phyloP scores from a whole-genome alignment of 1,140 invertebrate genomes.

The Trichoplusia ni region DNA sequence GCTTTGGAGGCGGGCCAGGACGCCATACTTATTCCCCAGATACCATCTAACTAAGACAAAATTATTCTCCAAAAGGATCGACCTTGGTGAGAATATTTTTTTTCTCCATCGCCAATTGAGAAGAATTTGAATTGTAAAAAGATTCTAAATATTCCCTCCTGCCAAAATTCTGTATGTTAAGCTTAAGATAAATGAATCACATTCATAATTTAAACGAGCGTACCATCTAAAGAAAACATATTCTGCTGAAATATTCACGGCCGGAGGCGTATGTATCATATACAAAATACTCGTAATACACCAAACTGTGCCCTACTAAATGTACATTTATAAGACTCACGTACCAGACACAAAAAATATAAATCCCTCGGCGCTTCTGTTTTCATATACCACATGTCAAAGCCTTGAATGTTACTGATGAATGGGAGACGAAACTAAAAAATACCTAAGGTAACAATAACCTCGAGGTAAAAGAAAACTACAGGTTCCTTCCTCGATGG shows the following conservation, averaged over 20 bases:
- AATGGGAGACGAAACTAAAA: too few relatives aligned
- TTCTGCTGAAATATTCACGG: constrained; percentile 27
- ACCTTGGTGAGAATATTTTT: constrained; percentile 27
- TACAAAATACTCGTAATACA: constrained; percentile 14
- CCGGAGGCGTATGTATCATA: constrained; percentile 20
- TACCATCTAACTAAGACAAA: constrained; percentile 26
- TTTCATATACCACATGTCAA: too few relatives aligned
- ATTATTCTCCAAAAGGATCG: constrained; percentile 21
- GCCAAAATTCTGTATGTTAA: not conserved
- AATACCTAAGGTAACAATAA: too few relatives aligned
- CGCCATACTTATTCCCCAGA: constrained; percentile 26
- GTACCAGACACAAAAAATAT: not conserved
- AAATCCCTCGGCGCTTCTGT: not conserved
- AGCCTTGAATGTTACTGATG: too few relatives aligned
- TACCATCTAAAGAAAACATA: constrained; percentile 16
- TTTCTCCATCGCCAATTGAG: too few relatives aligned
- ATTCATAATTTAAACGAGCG: constrained; percentile 29
- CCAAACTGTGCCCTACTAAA: constrained; percentile 11
- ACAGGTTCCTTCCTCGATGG: too few relatives aligned
- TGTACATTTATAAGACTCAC: constrained; percentile 11
- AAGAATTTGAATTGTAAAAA: too few relatives aligned
- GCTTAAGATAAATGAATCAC: constrained; percentile 26
- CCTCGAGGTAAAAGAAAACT: too few relatives aligned
- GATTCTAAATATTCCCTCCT: not conserved
- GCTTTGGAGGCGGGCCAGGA: constrained; percentile 52